Evolutionary conservation across 2,113 vertebrate genomes (phyloP), one percentile per base, ranked within the genome.

Genomic region (Passer domesticus): DNA sequence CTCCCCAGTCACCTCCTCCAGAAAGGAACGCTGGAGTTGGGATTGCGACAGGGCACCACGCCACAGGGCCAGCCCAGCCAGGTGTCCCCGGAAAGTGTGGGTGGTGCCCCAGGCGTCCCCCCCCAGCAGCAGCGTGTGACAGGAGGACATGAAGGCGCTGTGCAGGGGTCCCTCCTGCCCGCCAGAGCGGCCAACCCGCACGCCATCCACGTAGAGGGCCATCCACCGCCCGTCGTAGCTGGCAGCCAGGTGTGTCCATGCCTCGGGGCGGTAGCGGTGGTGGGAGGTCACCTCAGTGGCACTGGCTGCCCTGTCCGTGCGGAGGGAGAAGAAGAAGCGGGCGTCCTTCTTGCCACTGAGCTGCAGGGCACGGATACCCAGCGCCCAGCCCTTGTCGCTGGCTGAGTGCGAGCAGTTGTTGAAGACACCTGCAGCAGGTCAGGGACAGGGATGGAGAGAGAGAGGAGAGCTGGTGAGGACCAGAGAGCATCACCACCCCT

Each of bases 301-400:
- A 5, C 97, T 89, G 31, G 95, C 94, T 1, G 98, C 96, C n/a
- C 98, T 98, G 95, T 99, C 99, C 0, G 99, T 99, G 55, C 99
- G 98, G 4, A 99, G 98, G 7, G 98, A 98, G 97, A 99, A 99
- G 98, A 98, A 99, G 97, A 99, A 99, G 62, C 98, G 98, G 16
- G 99, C 98, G 1, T 99, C 99, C 96, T 97, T 99, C 96, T 96
- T 98, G 83, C 98, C 97, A 0, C 63, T 31, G 4, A 97, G 97
- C 84, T 98, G 98, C 92, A 97, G 84, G 4, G 98, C 98, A 6
- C 91, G 98, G 92, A 99, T 98, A 14, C 99, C 99, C 43, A 99
- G 97, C 1, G 98, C 98, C 99, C 99, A 99, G 88, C 99, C 99
- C 96, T 98, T 99, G 92, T 99, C 98, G 55, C 97, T 99, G 96